These are phyloP conservation scores for Argopecten irradians DNA, from an alignment of 1,140 invertebrate genomes.

Conservation along the genomic window DNA sequence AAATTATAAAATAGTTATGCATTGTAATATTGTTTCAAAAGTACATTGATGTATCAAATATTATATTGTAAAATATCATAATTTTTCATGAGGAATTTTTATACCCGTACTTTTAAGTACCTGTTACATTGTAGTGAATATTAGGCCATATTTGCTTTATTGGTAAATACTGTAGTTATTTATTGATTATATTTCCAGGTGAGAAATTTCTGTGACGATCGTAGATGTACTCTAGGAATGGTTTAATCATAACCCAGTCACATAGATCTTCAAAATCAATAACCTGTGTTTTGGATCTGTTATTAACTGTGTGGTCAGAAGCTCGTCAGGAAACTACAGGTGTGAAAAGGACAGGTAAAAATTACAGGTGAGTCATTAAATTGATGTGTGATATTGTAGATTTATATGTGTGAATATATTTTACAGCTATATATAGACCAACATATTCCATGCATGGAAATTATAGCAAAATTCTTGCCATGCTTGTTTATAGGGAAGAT, in stretches of 20 bases:
- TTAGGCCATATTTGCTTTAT: too few species aligned
- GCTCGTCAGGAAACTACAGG: neutral
- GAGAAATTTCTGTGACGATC: neutral
- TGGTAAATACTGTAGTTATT: neutral
- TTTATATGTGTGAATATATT: neutral
- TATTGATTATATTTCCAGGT: neutral
- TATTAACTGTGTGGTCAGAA: neutral
- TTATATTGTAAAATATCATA: too few species aligned
- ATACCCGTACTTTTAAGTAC: too few species aligned
- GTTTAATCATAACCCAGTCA: neutral
- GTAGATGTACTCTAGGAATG: neutral
- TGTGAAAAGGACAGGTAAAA: neutral
- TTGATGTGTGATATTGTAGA: neutral
- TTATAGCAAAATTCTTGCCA: too few species aligned
- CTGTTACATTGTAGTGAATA: too few species aligned
- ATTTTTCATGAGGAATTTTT: too few species aligned
- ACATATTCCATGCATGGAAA: neutral
- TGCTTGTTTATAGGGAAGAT: too few species aligned
- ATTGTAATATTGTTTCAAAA: too few species aligned
- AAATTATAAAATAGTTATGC: too few species aligned
- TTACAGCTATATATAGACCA: neutral
- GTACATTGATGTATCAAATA: too few species aligned
- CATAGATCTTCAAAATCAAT: neutral
- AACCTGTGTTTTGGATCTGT: neutral
- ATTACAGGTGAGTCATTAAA: neutral